Conservation (phyloP, 1,140 invertebrate genomes). For the Cyphomyrmex costatus region DNA sequence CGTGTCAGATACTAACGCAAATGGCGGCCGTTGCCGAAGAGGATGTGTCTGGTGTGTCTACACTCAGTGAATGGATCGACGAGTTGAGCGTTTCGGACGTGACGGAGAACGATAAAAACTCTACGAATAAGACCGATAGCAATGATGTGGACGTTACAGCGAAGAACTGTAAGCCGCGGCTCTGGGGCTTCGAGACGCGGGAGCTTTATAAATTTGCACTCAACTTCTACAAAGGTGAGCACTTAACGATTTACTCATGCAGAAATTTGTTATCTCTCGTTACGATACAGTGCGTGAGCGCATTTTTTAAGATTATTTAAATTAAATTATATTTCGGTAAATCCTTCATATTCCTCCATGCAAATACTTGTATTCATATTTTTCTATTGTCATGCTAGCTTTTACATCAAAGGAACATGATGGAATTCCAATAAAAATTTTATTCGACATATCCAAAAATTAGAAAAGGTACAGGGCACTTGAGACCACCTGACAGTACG, state of each 20-base stretch:
- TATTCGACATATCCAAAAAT: no score
- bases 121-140: conserved; percentile 30
- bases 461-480: no score
- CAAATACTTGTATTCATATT: background rate
- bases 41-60: conserved; percentile 14
- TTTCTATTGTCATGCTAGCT: background rate
- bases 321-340: background rate
- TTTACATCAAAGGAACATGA: background rate
- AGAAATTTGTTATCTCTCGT: no score
- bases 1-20: conserved; percentile 46
- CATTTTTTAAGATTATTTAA: background rate
- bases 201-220: conserved; percentile 95
- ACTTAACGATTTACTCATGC: conserved; percentile 9
- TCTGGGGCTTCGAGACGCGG: conserved; percentile 84
- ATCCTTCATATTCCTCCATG: background rate
- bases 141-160: conserved; percentile 33
- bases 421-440: background rate
- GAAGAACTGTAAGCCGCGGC: conserved; percentile 76
- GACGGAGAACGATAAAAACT: background rate
- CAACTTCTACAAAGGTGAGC: conserved; percentile 95
- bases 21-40: conserved; percentile 49
- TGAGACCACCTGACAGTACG: no score
- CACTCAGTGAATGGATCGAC: background rate
- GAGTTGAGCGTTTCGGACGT: conserved; percentile 13
- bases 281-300: no score